Evolutionary conservation across 2,113 vertebrate species (phyloP), one percentile per base, ranked within the genome.

Genomic region (Motacilla tschutschensis): DNA sequence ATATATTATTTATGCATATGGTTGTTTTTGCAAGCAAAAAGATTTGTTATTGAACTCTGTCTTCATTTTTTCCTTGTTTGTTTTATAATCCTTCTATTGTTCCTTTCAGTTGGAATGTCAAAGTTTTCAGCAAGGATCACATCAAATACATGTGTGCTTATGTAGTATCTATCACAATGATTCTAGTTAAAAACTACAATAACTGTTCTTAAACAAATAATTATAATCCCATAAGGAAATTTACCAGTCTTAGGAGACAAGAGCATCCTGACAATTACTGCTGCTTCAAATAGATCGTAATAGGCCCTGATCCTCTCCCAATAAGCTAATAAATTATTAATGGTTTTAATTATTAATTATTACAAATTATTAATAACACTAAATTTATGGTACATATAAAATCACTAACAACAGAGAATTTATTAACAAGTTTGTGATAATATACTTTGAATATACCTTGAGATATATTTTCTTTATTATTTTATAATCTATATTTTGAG

Each of bases 351-450:
- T 84, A 70, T 48, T 72, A 46, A 77, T 63, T 58, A 35, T 35
- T 65, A 35, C 6, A 44, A 44, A 43, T 51, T 63, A 88, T 69
- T 63, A 41, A 46, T 67, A 65, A 20, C 8, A 43, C 33, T 14
- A 41, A 40, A n/a, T 59, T 38, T 33, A 2, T 4, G 7, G 8
- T 75, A 15, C 5, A 21, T 0, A 1, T 28, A 28, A 20, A 89
- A 29, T 35, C 44, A 17, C 2, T 26, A 72, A 40, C 12, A 70
- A 62, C 9, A 9, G 15, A 58, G 58, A 47, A 53, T 10, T 47
- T 47, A 48, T 67, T 51, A 51, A 35, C 8, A 62, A 44, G 6
- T 57, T 83, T 26, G 24, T 26, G 18, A 14, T 51, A 59, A 44
- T 38, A 5, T 62, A 51, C 16, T 5, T 83, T 77, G 48, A 77